Evolutionary conservation across 1,140 invertebrate genomes (phyloP).

Genomic region (Paracyclopina nana): DNA sequence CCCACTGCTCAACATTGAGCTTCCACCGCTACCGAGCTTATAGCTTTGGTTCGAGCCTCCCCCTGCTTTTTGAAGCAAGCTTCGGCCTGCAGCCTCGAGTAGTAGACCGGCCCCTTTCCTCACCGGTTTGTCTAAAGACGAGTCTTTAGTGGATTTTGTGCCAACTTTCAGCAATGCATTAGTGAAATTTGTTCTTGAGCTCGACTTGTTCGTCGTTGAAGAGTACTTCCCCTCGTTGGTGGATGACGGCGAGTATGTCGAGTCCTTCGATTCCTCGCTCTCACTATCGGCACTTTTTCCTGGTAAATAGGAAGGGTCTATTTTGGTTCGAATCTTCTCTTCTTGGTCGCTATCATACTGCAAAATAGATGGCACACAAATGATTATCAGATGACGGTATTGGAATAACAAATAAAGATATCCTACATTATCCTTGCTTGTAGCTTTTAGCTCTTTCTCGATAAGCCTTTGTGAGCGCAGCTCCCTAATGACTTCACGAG

Average conservation of each 20-base stretch:
- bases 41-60: background rate
- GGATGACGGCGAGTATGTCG: background rate
- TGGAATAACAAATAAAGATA: background rate
- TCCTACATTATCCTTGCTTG: slow-evolving; percentile 2
- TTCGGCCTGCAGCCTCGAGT: slow-evolving; percentile 3
- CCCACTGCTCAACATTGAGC: no score
- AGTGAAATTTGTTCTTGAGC: slow-evolving; percentile 4
- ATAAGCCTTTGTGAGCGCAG: background rate
- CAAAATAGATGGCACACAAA: no score
- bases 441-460: background rate
- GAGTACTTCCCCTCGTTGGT: background rate
- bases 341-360: no score
- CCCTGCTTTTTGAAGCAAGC: slow-evolving; percentile 6
- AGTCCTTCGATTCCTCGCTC: no score
- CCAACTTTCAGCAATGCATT: slow-evolving; percentile 13
- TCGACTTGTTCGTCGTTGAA: background rate
- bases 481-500: slow-evolving; percentile 13
- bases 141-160: slow-evolving; percentile 14
- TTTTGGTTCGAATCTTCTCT: background rate
- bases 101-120: slow-evolving; percentile 4
- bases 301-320: no score
- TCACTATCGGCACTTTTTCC: no score
- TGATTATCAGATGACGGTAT: background rate
- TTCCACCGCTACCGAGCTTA: no score
- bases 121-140: slow-evolving; percentile 7